phyloP scores from a whole-genome alignment of 2,113 vertebrate species.

The Microcebus lehilahytsara region DNA sequence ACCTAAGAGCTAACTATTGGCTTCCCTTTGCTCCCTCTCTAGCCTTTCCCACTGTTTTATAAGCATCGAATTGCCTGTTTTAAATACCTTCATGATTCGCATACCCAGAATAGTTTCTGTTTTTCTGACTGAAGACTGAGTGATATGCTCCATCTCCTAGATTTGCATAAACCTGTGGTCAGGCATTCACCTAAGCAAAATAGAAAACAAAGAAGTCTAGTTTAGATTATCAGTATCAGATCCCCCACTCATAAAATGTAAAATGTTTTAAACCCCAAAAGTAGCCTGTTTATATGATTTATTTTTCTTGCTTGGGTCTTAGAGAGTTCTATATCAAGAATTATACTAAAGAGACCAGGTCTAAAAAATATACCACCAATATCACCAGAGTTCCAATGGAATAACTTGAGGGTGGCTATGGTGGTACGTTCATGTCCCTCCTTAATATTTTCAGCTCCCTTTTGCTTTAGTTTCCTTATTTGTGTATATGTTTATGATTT shows the following conservation, averaged over 20 bases:
- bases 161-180: background rate
- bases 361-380: background rate
- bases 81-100: background rate
- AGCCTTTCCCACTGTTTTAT: background rate
- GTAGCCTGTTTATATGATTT: background rate
- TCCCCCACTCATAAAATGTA: background rate
- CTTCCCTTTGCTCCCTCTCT: background rate
- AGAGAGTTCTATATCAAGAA: background rate
- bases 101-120: background rate
- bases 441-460: background rate
- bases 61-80: background rate
- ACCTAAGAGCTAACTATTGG: background rate
- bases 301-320: background rate
- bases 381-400: background rate
- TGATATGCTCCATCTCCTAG: background rate
- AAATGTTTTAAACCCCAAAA: background rate
- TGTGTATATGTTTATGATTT: background rate
- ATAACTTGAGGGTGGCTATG: background rate
- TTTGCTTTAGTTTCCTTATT: background rate
- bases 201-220: background rate
- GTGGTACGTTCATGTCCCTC: background rate
- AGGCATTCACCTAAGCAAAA: background rate
- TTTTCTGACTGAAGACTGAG: background rate
- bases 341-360: background rate
- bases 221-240: background rate